These are phyloP conservation scores for Macrobrachium rosenbergii DNA, from an alignment of 1,140 invertebrate species.

Conservation along the genomic window DNA sequence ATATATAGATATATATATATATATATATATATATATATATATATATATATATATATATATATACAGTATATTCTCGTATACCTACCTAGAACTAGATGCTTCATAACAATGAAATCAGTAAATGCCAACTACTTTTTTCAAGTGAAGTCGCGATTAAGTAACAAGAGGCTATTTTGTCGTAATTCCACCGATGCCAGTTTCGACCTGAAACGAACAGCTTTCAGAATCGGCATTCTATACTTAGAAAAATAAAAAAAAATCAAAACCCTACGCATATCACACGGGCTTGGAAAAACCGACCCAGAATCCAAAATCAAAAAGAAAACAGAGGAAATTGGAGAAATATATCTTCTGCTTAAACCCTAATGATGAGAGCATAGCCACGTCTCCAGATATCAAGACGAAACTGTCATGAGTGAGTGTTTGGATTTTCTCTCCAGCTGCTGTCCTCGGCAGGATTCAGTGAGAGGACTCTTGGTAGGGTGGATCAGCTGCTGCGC, in stretches of 20 bases:
- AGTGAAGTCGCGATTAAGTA: not conserved
- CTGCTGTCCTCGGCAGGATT: not conserved
- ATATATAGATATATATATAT: conserved; percentile 38
- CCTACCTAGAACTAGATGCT: conserved; percentile 12
- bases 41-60: conserved; percentile 36
- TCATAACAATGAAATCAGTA: not conserved
- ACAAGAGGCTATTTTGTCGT: no score
- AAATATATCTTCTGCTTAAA: no score
- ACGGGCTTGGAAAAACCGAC: no score
- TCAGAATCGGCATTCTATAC: not conserved
- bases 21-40: conserved; percentile 44
- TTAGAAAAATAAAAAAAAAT: not conserved
- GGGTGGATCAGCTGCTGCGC: not conserved
- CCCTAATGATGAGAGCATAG: no score
- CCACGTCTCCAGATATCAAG: no score
- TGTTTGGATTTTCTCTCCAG: not conserved
- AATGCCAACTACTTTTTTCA: conserved; percentile 6
- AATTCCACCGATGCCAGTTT: not conserved
- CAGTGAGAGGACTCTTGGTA: not conserved
- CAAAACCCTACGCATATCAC: no score
- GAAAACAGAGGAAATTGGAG: no score
- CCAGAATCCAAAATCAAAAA: no score
- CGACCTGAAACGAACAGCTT: no score
- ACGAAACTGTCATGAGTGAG: not conserved
- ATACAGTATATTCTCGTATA: conserved; percentile 21